These are phyloP conservation scores for Drosophila pullipes DNA, from an alignment of 2,888 invertebrate species.

Conservation along the genomic window DNA sequence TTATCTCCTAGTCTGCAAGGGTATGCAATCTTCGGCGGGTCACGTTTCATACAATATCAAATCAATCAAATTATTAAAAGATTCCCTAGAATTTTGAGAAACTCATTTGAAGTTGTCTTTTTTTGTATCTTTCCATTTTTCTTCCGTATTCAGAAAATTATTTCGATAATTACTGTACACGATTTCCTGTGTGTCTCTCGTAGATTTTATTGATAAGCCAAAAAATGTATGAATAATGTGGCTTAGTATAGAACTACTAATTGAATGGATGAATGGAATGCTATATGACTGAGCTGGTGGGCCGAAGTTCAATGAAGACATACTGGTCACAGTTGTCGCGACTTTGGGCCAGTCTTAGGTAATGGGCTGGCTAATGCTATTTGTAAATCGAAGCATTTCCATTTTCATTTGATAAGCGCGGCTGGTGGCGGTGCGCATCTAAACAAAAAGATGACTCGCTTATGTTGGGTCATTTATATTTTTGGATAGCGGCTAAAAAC, in stretches of 20 bases:
- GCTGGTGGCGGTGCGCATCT: slow-evolving; percentile 44
- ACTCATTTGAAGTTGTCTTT: not conserved
- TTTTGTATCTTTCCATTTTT: not conserved
- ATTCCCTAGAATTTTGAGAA: not conserved
- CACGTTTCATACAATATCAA: not conserved
- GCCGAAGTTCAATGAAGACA: slow-evolving; percentile 8
- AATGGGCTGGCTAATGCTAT: slow-evolving; percentile 17
- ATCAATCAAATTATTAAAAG: not conserved
- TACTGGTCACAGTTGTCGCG: slow-evolving; percentile 13
- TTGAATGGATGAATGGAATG: not conserved
- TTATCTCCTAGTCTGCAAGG: not conserved
- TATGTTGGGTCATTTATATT: slow-evolving; percentile 63
- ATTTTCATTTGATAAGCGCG: slow-evolving; percentile 55
- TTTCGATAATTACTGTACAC: not conserved
- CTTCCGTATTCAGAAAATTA: not conserved
- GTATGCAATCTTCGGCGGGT: not conserved
- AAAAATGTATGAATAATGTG: not conserved
- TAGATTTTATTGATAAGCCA: not conserved
- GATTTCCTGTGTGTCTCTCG: not conserved
- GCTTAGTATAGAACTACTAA: not conserved
- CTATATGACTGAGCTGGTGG: not conserved
- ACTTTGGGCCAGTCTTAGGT: slow-evolving; percentile 17
- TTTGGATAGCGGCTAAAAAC: slow-evolving; percentile 60
- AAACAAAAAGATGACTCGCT: slow-evolving; percentile 51
- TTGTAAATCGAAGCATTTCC: slow-evolving; percentile 67